Evolutionary conservation across 2,888 invertebrate genomes (phyloP), one percentile per base, ranked within the genome.

Genomic region (Diplazon laetatorius): DNA sequence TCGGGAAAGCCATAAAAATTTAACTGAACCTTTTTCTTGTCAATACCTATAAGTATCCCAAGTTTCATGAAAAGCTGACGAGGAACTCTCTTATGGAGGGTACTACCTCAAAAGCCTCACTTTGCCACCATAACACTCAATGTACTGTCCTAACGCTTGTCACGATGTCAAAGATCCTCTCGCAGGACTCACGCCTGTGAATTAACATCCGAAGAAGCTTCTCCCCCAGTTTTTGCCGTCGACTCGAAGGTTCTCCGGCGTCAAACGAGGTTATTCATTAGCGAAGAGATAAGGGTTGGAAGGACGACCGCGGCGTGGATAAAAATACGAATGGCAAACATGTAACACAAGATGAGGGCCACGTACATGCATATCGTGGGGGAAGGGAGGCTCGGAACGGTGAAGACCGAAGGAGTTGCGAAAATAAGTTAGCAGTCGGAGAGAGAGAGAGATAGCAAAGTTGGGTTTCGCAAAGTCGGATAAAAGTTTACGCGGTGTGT

Each of bases 211-310:
- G 44, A 77, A 69, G 52, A 60, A 18, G 44, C 52, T n/a, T n/a
- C n/a, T n/a, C n/a, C n/a, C n/a, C 39, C 59, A 50, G 46, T 44
- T 57, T 35, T 73, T 59, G 35, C 18, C 46, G 39, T 39, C 46
- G 16, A n/a, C 55, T 60, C 42, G 50, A 12, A 44, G 6, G 66
- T 50, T 72, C 68, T 37, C 18, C 55, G 48, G 44, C n/a, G 22
- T 46, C 55, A 30, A 30, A 25, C 52, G 14, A 77, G 77, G 80
- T 79, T 84, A 85, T 84, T 85, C 84, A 84, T 85, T 86, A 85
- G 85, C 83, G 82, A 76, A 78, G 78, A 82, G 80, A 80, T 76
- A 71, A 63, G 71, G 75, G 10, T 20, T 60, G 68, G 70, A 63
- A 77, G 78, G 74, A 62, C 73, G 65, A 3, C 42, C 1, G 4